Base-by-base conservation (phyloP, 1,140 invertebrate species). In the Hycleus cichorii region DNA sequence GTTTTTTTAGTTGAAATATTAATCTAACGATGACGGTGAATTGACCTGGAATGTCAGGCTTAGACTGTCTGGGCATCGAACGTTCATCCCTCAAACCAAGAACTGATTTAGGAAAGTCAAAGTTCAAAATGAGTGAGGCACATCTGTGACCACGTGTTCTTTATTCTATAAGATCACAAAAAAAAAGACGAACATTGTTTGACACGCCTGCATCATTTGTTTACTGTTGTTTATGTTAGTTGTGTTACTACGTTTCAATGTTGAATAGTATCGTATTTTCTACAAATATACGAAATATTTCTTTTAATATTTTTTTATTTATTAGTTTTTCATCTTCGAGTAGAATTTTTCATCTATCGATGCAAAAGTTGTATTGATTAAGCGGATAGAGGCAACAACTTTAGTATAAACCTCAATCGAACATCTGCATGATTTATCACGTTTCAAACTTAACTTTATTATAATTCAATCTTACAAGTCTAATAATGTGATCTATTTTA, bases 101-200 rank as follows among this genome's bases (percentile, higher is more conserved):
- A 59, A 60, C 58, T 60, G 60, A 65, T 65, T 65, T 62, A 58
- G 57, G 59, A 65, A 65, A 65, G 60, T 59, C 60, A 62, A 62
- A 62, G 60, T 62, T 65, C 58, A 50, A 55, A 59, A 65, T 62
- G 58, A 55, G 52, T 63, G 39, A 58, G 42, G 49, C 58, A 51
- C 62, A 63, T 56, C 55, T 63, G 62, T 60, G 58, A 53, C 62
- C 58, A 63, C 55, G 46, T 58, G 55, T 54, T 51, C 51, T 40
- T 54, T 44, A 58, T 27, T 57, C 59, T 40, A 25, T 10, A 57
- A 48, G 51, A 46, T 52, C 49, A 56, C 32, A 32, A 32, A 32
- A 32, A 32, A 32, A 32, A 32, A 54, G 46, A 60, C 43, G 43
- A 63, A 56, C 44, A 44, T 59, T 54, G 51, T 58, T 52, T 58